Base-by-base conservation (phyloP, 1,140 invertebrate genomes). In the Pseudomyrmex concolor region DNA sequence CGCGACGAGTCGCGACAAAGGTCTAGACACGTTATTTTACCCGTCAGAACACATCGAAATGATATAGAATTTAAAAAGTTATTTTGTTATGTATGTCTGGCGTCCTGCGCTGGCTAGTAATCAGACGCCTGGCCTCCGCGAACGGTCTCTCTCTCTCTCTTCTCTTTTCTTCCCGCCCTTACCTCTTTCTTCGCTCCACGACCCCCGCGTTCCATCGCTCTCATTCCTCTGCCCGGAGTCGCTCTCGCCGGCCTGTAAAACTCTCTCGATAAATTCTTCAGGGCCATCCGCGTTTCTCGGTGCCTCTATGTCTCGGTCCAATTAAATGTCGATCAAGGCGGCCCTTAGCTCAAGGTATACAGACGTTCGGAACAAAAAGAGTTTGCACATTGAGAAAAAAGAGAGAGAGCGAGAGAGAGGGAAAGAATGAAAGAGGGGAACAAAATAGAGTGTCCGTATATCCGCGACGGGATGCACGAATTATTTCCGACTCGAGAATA, bases 11-110 rank as follows among this genome's bases (percentile, higher is more conserved):
- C 76, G 87, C 80, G 76, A 83, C 74, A 12, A 70, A n/a, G 76
- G 86, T 89, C 88, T 90, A 90, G 89, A 89, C 88, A 62, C 88
- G 86, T 86, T 87, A 90, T 90, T 89, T 89, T 63, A 83, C 84
- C 48, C 72, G 87, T 84, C 73, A 64, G 63, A 87, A 66, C 63
- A 54, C 60, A 78, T 66, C 68, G 57, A 90, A 90, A 90, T 90
- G 88, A 90, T 89, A 90, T 90, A 89, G 88, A 90, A 90, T 90
- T 89, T 90, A 87, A 86, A 77, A 90, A 89, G 88, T 89, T 89
- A 89, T 90, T 90, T 90, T 89, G 89, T 88, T 89, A 90, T 88
- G 89, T 89, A 86, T 22, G 89, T 89, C 89, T 89, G 89, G 86
- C 88, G 86, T 89, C 84, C 78, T 77, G 78, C 59, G 84, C 84